phyloP scores from a whole-genome alignment of 2,113 vertebrate species.

The Turdus rufiventris region DNA sequence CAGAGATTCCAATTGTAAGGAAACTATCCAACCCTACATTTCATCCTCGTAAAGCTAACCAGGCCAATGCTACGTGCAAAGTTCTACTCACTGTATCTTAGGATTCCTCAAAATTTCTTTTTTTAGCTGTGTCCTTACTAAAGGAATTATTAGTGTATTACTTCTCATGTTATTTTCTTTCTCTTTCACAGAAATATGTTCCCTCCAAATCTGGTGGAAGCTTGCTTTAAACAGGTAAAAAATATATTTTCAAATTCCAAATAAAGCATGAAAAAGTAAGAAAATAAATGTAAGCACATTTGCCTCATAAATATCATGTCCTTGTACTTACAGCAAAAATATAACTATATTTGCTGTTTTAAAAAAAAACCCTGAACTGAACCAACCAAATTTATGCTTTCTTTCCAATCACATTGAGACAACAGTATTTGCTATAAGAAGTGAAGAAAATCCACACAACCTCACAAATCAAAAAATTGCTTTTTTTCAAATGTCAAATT shows the following conservation, averaged over 20 bases:
- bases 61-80: not conserved
- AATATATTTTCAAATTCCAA: not conserved
- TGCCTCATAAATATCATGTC: not conserved
- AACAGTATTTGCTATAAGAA: not conserved
- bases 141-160: not conserved
- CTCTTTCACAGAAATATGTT: conserved; percentile 92
- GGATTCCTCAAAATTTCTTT: not conserved
- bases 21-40: not conserved
- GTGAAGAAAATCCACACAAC: not conserved
- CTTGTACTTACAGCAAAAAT: not conserved
- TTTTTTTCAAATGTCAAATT: not conserved
- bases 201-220: conserved; percentile 94
- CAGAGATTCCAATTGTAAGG: not conserved
- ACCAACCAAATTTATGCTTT: not conserved
- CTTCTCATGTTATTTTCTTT: conserved; percentile 29
- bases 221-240: conserved; percentile 95
- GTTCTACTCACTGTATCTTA: not conserved
- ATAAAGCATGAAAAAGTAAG: not conserved
- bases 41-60: not conserved
- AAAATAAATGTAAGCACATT: not conserved
- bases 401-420: not conserved
- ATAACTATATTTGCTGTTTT: not conserved
- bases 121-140: not conserved
- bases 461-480: not conserved
- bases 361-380: not conserved